These are phyloP conservation scores for Telmatochromis brichardi DNA, from an alignment of 2,113 vertebrate genomes.

Conservation along the genomic window DNA sequence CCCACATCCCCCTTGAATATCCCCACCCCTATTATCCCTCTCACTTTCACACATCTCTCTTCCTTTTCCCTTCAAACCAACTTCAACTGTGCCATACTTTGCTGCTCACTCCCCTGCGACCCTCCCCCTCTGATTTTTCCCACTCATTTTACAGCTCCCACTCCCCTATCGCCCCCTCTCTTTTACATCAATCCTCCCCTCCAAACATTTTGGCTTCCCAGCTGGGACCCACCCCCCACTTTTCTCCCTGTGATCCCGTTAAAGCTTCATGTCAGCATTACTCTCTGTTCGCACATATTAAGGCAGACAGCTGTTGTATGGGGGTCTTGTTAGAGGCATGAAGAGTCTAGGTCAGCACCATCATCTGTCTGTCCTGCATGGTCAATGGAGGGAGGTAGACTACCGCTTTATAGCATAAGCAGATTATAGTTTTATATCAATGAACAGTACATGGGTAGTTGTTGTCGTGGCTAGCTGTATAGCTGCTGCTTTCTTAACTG, in stretches of 20 bases:
- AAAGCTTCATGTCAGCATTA: conserved; percentile 52
- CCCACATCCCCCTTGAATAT: background rate
- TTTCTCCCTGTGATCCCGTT: conserved; percentile 37
- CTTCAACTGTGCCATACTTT: background rate
- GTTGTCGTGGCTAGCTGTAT: background rate
- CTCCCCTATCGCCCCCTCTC: background rate
- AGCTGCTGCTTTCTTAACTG: background rate
- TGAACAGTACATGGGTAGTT: background rate
- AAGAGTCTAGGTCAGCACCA: conserved; percentile 32
- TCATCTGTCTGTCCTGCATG: conserved; percentile 28
- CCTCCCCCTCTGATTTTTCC: background rate
- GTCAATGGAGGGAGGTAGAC: background rate
- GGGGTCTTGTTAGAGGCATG: conserved; percentile 8
- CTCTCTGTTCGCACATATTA: conserved; percentile 36
- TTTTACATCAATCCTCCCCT: conserved; percentile 13
- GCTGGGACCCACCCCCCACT: conserved; percentile 3
- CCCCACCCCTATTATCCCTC: background rate
- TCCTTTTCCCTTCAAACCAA: background rate
- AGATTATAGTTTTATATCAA: background rate
- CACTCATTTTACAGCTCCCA: conserved; percentile 12
- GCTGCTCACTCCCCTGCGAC: background rate
- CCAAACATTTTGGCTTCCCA: background rate
- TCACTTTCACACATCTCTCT: background rate
- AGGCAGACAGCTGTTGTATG: conserved; percentile 17
- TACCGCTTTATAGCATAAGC: background rate